A percentile compares a stretch with the other conserved stretches of the same genome.
These are phyloP conservation scores for Plectropomus leopardus DNA, from an alignment of 2,113 vertebrate genomes.

Conservation along the genomic window DNA sequence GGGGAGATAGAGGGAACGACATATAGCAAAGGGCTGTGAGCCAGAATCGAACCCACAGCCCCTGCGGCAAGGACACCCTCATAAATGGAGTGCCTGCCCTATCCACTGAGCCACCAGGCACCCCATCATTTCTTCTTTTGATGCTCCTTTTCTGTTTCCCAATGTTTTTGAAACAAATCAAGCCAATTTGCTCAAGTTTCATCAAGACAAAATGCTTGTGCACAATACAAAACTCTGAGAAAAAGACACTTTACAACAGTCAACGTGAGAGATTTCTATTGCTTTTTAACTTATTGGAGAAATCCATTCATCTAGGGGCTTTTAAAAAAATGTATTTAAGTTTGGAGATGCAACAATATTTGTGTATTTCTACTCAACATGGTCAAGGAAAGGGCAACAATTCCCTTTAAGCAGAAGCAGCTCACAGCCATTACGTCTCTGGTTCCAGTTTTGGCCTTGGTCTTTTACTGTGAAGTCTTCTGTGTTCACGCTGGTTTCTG, in stretches of 20 bases:
- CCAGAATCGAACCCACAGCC: too few species aligned
- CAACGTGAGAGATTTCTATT: neutral
- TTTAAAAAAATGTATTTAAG: neutral
- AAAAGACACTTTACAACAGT: neutral
- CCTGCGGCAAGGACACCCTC: too few species aligned
- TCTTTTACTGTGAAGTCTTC: neutral
- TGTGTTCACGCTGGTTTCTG: too few species aligned
- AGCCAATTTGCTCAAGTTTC: too few species aligned
- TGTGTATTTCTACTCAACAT: neutral
- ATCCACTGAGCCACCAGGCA: too few species aligned
- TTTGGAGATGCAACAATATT: neutral
- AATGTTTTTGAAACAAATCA: too few species aligned
- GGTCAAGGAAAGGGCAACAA: neutral
- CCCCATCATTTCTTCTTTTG: too few species aligned
- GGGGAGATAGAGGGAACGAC: too few species aligned
- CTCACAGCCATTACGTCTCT: neutral
- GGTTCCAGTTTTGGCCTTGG: neutral
- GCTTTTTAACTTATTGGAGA: too few species aligned
- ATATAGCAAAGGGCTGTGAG: too few species aligned
- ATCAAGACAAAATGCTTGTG: neutral
- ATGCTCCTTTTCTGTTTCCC: too few species aligned
- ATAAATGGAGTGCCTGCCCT: too few species aligned
- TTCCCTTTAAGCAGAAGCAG: neutral
- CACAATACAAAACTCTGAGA: neutral
- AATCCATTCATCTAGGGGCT: neutral